Conservation (phyloP, 2,888 invertebrate species). For the Philereme vetulata region DNA sequence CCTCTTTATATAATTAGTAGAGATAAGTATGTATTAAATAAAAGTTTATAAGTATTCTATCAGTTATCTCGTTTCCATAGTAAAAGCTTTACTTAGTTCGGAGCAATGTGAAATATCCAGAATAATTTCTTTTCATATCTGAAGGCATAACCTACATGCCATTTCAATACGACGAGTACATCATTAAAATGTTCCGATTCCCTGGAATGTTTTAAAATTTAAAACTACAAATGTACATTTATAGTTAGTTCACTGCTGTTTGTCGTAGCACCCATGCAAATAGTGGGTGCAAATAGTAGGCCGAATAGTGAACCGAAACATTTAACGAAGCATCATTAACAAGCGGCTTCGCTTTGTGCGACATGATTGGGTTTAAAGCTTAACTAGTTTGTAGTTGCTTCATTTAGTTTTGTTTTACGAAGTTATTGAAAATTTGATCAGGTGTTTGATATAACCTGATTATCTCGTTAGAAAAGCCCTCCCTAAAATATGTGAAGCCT, state of each 20-base stretch:
- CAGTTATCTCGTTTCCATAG: too few species aligned
- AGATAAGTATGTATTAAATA: too few species aligned
- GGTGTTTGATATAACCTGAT: not conserved
- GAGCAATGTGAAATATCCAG: too few species aligned
- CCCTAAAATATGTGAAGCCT: too few species aligned
- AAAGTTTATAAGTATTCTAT: too few species aligned
- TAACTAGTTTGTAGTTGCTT: conserved; percentile 23
- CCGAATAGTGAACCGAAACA: conserved; percentile 37
- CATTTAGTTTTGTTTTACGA: conserved; percentile 11
- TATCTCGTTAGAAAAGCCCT: too few species aligned
- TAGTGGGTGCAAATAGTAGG: conserved; percentile 11
- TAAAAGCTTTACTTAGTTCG: too few species aligned
- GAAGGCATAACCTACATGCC: too few species aligned
- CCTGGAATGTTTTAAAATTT: not conserved
- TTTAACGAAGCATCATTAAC: conserved; percentile 45
- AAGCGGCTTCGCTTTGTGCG: conserved; percentile 30
- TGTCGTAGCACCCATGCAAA: conserved; percentile 3
- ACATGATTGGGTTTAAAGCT: conserved; percentile 31
- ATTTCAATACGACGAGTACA: too few species aligned
- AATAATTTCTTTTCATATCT: too few species aligned
- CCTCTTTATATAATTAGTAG: too few species aligned
- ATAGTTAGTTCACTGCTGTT: conserved; percentile 24
- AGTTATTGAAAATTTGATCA: conserved; percentile 11
- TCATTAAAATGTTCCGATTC: not conserved
- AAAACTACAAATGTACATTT: not conserved